Percentiles rank a stretch among this genome's conserved stretches.
Conservation (phyloP, 2,888 invertebrate species). For the Microdon myrmicae region DNA sequence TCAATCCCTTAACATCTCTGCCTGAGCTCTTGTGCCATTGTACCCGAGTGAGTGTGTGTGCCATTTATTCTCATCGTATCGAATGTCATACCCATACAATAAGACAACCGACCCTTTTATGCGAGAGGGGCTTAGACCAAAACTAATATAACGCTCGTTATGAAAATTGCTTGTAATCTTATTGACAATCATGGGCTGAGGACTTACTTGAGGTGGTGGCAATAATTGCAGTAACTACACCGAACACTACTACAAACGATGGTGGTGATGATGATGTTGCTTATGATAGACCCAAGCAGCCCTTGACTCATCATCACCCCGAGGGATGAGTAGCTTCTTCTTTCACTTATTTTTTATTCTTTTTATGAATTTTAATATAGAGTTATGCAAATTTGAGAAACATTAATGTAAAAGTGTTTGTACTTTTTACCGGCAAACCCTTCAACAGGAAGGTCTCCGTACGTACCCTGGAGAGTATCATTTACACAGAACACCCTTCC, state of each 20-base stretch:
- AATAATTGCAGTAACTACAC: conserved; percentile 40
- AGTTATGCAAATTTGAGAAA: conserved; percentile 45
- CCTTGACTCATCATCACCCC: not conserved
- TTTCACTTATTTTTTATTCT: conserved; percentile 51
- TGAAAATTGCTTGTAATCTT: conserved; percentile 52
- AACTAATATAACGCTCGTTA: conserved; percentile 52
- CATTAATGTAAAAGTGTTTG: conserved; percentile 44
- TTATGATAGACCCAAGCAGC: not conserved
- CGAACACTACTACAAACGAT: not conserved
- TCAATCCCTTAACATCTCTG: conserved; percentile 43
- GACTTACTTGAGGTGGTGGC: conserved; percentile 39
- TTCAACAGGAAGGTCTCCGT: no score
- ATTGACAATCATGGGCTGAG: conserved; percentile 36
- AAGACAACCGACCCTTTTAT: conserved; percentile 30
- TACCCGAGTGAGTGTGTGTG: conserved; percentile 22
- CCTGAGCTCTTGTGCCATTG: conserved; percentile 7
- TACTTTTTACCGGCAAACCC: conserved; percentile 38
- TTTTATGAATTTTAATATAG: conserved; percentile 52
- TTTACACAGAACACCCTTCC: conserved; percentile 28
- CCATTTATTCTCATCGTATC: conserved; percentile 24
- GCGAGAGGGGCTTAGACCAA: conserved; percentile 48
- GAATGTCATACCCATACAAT: conserved; percentile 27
- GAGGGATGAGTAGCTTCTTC: conserved; percentile 9
- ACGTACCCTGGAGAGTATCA: conserved; percentile 43
- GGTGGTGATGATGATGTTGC: conserved; percentile 27